Base-by-base conservation (phyloP, 2,797 vertebrate species). In the Gambusia yucatana region DNA sequence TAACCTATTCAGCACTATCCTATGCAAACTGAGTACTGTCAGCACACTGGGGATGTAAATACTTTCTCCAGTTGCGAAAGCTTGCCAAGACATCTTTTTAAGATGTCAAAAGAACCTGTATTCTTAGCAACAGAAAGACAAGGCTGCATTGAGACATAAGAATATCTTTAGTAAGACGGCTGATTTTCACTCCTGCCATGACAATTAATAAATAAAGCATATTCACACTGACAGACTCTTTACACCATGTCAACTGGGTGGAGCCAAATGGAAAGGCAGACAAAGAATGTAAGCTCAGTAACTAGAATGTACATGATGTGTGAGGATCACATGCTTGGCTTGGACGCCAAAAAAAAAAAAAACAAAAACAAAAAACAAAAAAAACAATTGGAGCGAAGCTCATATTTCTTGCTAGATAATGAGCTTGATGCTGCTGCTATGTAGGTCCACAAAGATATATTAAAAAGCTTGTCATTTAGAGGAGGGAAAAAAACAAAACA, bases 221-320 rank as follows among this genome's bases (percentile, higher is more conserved):
- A 55, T 82, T 75, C 77, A 83, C 69, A 82, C 43, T 85, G 73
- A 79, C 79, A 82, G 81, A 75, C 79, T 84, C 87, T 90, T 91
- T 94, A 84, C 81, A 81, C 84, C 80, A 89, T 84, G 83, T 70
- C 75, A 83, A 90, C 86, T 82, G 75, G 88, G 82, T 69, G 84
- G 83, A 89, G 91, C 86, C 88, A 89, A 88, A 86, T 90, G 92
- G 91, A 94, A 84, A 72, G 73, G 79, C 85, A 91, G 93, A 92
- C 94, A 93, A 92, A 94, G 91, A 95, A 94, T 91, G 91, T 86
- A 90, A 86, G 77, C 89, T 84, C 83, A 78, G 89, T 90, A 85
- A 84, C 80, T 91, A 86, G 92, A 80, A 88, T 91, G 83, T 83
- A 87, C 88, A 86, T 76, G 79, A 80, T 85, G 88, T 79, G 84